A percentile compares a stretch with the other conserved stretches of the same genome.
Conservation (phyloP, 53 echinoderm and acorn worm species). For the Paracentrotus lividus region DNA sequence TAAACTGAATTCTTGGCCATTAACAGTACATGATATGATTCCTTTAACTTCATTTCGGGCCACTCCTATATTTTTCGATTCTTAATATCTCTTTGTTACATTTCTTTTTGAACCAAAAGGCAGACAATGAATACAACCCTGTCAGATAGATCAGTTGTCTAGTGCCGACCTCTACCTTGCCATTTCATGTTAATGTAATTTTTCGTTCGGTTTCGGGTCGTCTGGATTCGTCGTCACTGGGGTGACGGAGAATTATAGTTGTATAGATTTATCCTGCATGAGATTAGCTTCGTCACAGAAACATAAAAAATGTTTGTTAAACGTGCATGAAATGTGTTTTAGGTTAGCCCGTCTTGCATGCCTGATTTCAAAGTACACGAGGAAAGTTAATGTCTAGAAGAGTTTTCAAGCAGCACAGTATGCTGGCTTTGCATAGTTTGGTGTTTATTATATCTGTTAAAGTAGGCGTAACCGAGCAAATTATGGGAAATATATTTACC, state of each 20-base stretch:
- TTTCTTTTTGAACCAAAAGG: background rate
- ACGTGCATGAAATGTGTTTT: background rate
- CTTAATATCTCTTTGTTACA: background rate
- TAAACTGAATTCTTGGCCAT: background rate
- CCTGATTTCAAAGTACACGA: background rate
- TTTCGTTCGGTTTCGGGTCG: too few relatives aligned
- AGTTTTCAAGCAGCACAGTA: background rate
- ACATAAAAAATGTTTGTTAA: background rate
- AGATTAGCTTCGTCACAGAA: background rate
- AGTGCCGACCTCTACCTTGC: too few relatives aligned
- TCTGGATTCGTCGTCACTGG: too few relatives aligned
- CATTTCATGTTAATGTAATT: too few relatives aligned
- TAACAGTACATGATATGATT: too few relatives aligned
- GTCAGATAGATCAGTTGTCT: too few relatives aligned
- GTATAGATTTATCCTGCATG: background rate
- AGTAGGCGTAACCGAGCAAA: background rate
- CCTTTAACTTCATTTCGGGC: too few relatives aligned
- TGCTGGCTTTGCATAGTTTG: background rate
- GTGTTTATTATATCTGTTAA: background rate
- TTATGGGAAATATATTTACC: background rate
- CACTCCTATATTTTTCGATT: background rate
- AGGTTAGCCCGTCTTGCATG: background rate
- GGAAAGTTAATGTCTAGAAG: too few relatives aligned
- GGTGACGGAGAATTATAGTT: too few relatives aligned
- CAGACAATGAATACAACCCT: background rate